Evolutionary conservation across 2,888 invertebrate genomes (phyloP), one percentile per base, ranked within the genome.

Genomic region (Graphium colonna): DNA sequence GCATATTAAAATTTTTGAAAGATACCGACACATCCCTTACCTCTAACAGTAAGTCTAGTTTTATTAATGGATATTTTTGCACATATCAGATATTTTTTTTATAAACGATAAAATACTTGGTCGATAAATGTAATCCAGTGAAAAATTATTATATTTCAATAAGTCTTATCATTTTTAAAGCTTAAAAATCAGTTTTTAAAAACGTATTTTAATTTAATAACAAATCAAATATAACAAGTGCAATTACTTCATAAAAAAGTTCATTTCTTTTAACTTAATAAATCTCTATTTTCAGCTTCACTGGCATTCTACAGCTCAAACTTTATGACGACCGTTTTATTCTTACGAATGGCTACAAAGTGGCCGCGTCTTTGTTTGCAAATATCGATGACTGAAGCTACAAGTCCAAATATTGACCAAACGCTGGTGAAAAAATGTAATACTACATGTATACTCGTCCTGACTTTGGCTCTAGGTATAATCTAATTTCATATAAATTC

Each of bases 341-440:
- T 82, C 43, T 52, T 75, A 0, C 71, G 73, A 0, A 68, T 81
- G 2, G 80, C 81, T 4, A 71, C 36, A 48, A 69, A 72, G 58
- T 83, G 83, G 84, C 79, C 81, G 0, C 65, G 62, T 9, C 60
- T 83, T 1, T 68, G 73, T 36, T 61, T 61, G 33, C 63, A 68
- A 1, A 79, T 83, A 12, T 62, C 75, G 0, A 68, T 58, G 15
- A 69, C 70, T 0, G 82, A 84, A 52, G 65, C 69, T 0, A 57
- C 62, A 0, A 73, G 82, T 40, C 79, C 79, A 0, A 72, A 71
- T 21, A 62, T 60, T 4, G 80, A 82, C 46, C 42, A 36, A 0
- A 60, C 58, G 0, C 55, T 84, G 10, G 57, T 60, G 1, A 68
- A 43, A n/a, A 76, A 69, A 41, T 80, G 77, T 55, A 75, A 75